phyloP scores from a whole-genome alignment of 2,888 invertebrate genomes.

The Orthosia gracilis region DNA sequence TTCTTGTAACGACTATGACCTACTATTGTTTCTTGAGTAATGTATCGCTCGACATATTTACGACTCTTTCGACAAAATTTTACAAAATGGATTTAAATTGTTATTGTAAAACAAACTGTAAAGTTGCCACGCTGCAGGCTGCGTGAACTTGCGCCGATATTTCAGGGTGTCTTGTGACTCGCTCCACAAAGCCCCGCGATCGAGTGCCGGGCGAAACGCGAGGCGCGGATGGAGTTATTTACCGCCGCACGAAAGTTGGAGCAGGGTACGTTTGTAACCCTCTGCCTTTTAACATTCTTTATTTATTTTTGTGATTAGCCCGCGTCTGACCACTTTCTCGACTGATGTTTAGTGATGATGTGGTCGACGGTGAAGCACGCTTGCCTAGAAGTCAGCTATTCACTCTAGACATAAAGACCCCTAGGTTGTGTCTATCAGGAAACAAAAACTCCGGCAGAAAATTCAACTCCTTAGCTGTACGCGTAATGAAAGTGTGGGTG shows the following conservation, averaged over 20 bases:
- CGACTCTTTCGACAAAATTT: conserved; percentile 3
- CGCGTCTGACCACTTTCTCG: too few species aligned
- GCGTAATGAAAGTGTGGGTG: too few species aligned
- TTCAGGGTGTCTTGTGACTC: conserved; percentile 1
- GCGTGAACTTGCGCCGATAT: conserved; percentile 15
- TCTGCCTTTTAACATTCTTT: too few species aligned
- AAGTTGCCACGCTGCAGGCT: conserved; percentile 7
- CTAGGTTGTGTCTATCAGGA: too few species aligned
- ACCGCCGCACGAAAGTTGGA: conserved; percentile 43
- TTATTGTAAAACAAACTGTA: conserved; percentile 13
- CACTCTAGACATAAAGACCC: too few species aligned
- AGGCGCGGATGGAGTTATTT: conserved; percentile 44
- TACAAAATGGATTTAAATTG: conserved; percentile 29
- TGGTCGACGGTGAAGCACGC: too few species aligned
- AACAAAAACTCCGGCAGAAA: too few species aligned
- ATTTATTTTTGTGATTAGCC: too few species aligned
- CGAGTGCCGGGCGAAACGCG: conserved; percentile 36
- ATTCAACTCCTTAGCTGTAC: too few species aligned
- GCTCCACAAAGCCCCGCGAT: conserved; percentile 22
- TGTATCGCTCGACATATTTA: conserved; percentile 18
- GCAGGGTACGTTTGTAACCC: not conserved
- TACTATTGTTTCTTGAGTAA: not conserved
- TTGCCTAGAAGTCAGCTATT: too few species aligned
- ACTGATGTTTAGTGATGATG: too few species aligned
- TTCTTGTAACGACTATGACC: not conserved